These are phyloP conservation scores for Pterophyllum scalare DNA, from an alignment of 2,113 vertebrate genomes.

Conservation along the genomic window DNA sequence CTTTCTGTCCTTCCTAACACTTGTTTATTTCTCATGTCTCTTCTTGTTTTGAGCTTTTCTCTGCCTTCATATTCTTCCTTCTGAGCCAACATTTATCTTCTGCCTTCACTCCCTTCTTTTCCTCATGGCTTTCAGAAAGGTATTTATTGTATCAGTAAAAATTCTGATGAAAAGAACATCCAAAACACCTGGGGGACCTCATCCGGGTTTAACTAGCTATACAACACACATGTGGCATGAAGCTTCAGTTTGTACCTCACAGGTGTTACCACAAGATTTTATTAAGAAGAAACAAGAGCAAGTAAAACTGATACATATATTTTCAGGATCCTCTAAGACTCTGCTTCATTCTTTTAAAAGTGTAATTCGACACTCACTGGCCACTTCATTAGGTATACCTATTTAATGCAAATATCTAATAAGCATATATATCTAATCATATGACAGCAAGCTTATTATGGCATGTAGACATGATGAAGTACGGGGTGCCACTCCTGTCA, in stretches of 20 bases:
- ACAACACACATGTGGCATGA: background rate
- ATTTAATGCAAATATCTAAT: background rate
- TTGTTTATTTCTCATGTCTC: background rate
- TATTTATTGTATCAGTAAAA: constrained; percentile 1
- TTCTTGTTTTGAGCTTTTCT: background rate
- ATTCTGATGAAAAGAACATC: background rate
- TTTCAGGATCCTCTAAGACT: background rate
- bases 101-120: background rate
- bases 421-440: background rate
- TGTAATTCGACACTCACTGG: background rate
- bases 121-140: background rate
- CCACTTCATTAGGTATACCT: background rate
- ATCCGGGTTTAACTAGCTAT: background rate
- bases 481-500: no score
- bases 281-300: background rate
- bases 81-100: background rate
- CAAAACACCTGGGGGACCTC: background rate
- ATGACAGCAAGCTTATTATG: background rate
- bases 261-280: rapidly evolving
- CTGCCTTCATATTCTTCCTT: background rate
- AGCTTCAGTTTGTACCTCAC: background rate
- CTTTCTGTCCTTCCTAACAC: background rate
- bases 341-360: background rate
- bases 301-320: background rate
- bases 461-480: background rate